Evolutionary conservation across 2,113 vertebrate genomes (phyloP).

Genomic region (Romanogobio albipinnatus): DNA sequence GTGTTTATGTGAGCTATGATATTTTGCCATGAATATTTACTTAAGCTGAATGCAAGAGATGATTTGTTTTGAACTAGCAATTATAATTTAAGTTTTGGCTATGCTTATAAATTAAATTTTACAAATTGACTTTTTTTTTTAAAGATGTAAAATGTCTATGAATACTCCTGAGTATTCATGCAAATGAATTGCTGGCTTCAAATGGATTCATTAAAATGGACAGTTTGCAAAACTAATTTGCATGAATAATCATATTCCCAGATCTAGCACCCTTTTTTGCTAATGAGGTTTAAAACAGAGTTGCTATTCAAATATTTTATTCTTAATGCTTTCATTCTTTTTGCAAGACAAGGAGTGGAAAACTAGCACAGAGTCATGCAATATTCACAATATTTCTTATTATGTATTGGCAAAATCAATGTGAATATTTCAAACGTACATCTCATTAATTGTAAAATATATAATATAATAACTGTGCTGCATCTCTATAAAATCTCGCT

Average conservation of each 20-base stretch:
- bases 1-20: too few relatives aligned
- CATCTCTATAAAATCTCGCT: background rate
- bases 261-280: background rate
- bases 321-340: background rate
- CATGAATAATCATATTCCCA: conserved; percentile 18
- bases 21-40: conserved; percentile 12
- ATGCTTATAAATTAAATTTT: background rate
- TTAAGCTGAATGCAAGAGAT: background rate
- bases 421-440: background rate
- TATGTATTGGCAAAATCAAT: background rate
- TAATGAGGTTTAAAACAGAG: background rate
- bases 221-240: conserved; percentile 1
- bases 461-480: background rate
- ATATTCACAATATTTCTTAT: background rate
- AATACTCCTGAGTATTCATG: background rate
- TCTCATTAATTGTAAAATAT: background rate
- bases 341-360: background rate
- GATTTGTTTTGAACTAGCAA: background rate
- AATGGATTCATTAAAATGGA: background rate
- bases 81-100: background rate
- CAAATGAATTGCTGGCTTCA: background rate
- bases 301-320: background rate
- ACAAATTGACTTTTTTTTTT: background rate
- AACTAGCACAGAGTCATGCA: background rate
- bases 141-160: background rate